Evolutionary conservation across 1,140 invertebrate species (phyloP).

Genomic region (Magallana ariakensis): DNA sequence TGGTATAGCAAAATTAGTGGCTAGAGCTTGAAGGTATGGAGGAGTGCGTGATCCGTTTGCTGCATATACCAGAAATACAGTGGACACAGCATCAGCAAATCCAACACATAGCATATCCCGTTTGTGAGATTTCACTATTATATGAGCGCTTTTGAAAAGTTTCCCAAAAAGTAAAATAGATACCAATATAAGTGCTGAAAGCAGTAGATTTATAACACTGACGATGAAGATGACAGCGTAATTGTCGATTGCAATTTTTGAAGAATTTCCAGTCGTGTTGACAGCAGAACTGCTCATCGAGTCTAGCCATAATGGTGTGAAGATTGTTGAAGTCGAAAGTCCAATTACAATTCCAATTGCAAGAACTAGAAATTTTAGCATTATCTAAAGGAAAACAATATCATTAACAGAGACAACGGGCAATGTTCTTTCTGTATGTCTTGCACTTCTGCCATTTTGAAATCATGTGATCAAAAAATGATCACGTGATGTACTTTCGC

Average conservation of each 20-base stretch:
- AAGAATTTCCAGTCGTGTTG: slow-evolving; percentile 26
- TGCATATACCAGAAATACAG: slow-evolving; percentile 61
- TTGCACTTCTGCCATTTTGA: slow-evolving; percentile 26
- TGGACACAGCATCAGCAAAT: slow-evolving; percentile 56
- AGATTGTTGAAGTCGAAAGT: slow-evolving; percentile 58
- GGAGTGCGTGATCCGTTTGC: slow-evolving; percentile 63
- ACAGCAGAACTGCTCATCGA: slow-evolving; percentile 29
- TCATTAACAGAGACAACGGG: background rate
- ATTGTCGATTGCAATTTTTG: slow-evolving; percentile 53
- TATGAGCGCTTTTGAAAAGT: slow-evolving; percentile 40
- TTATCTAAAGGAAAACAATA: background rate
- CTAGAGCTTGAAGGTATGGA: slow-evolving; percentile 64
- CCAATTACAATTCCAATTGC: slow-evolving; percentile 51
- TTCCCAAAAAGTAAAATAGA: slow-evolving; percentile 48
- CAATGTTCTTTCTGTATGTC: too few relatives aligned
- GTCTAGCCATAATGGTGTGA: slow-evolving; percentile 64
- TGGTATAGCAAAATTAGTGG: slow-evolving; percentile 62
- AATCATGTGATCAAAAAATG: slow-evolving; percentile 12
- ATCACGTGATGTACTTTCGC: slow-evolving; percentile 26
- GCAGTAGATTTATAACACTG: slow-evolving; percentile 43
- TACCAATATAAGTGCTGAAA: slow-evolving; percentile 35
- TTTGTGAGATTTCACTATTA: slow-evolving; percentile 46
- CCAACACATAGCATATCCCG: slow-evolving; percentile 58
- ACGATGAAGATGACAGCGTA: slow-evolving; percentile 60
- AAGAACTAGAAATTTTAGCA: slow-evolving; percentile 17